Base-by-base conservation (phyloP, 2,888 invertebrate species). In the Agrotis ipsilon region DNA sequence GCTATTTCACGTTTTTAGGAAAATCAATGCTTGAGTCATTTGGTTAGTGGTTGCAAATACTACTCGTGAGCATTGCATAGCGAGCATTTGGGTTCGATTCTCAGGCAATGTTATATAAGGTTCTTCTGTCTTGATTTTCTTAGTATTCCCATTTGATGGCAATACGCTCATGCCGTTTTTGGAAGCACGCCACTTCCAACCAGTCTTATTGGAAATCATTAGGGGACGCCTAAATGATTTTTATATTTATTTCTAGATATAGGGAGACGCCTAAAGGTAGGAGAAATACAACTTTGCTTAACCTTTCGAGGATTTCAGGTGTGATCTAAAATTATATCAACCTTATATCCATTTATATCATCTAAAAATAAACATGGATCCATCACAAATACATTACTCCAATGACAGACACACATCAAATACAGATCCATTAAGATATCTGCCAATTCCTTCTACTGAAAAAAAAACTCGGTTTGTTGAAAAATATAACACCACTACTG, bases 371-470 rank as follows among this genome's bases (percentile, higher is more conserved):
- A 27, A 4, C 27, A 1, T 39, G 39, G 5, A 39, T 54, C 2
- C 19, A 60, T 19, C 24, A 68, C 45, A 19, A 24, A 7, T 13
- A 49, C 16, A 49, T 19, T 13, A 51, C 11, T 6, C 7, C 18
- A 6, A 13, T 2, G 43, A 72, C 46, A 49, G 11, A 27, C 24
- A 48, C 9, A 14, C 46, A 11, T 11, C 18, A 59, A 72, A 18
- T 4, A 43, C 13, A 70, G 72, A 52, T 18, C n/a, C 63, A 24
- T 24, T 46, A 39, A 39, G 1, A 39, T 39, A 39, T 39, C 9
- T 39, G 43, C 11, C 4, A 48, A 62, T 24, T 52, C 5, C 14
- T 11, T 13, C 24, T 21, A 43, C 39, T 63, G 16, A 39, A 49
- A 49, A 32, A 39, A 49, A 16, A 3, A 9, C 63, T 43, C 43